phyloP scores from a whole-genome alignment of 1,140 invertebrate genomes.

The Orius laevigatus region DNA sequence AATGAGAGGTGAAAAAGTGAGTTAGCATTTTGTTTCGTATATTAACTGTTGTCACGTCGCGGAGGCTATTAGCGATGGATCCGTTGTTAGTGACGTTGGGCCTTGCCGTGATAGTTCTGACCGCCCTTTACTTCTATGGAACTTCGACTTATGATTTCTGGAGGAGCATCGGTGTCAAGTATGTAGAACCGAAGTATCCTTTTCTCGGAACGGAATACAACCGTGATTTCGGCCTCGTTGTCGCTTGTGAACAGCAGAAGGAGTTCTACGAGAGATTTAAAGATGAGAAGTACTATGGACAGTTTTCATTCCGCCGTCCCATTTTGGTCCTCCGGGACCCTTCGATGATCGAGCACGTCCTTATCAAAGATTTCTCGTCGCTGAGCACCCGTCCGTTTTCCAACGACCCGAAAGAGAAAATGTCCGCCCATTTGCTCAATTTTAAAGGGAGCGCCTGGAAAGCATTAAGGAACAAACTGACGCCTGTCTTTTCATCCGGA shows the following conservation, averaged over 20 bases:
- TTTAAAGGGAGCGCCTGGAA: conserved; percentile 32
- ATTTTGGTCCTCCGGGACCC: conserved; percentile 28
- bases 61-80: no score
- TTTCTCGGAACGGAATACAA: conserved; percentile 14
- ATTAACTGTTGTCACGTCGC: no score
- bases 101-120: no score
- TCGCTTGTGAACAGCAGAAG: not conserved
- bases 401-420: conserved; percentile 27
- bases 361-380: conserved; percentile 32
- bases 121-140: conserved; percentile 25
- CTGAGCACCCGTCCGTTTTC: conserved; percentile 25
- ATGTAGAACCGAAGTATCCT: conserved; percentile 10
- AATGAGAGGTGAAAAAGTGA: no score
- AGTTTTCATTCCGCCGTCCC: conserved; percentile 15
- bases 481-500: conserved; percentile 35
- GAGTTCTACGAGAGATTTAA: conserved; percentile 14
- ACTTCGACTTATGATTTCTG: conserved; percentile 31
- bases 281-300: not conserved
- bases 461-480: conserved; percentile 30
- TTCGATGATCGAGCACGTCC: conserved; percentile 29
- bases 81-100: no score
- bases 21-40: no score
- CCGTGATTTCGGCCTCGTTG: not conserved
- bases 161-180: conserved; percentile 19
- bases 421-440: conserved; percentile 34